These are phyloP conservation scores for Caenorhabditis sp. DNA, from an alignment of 2,888 invertebrate genomes.

Conservation along the genomic window DNA sequence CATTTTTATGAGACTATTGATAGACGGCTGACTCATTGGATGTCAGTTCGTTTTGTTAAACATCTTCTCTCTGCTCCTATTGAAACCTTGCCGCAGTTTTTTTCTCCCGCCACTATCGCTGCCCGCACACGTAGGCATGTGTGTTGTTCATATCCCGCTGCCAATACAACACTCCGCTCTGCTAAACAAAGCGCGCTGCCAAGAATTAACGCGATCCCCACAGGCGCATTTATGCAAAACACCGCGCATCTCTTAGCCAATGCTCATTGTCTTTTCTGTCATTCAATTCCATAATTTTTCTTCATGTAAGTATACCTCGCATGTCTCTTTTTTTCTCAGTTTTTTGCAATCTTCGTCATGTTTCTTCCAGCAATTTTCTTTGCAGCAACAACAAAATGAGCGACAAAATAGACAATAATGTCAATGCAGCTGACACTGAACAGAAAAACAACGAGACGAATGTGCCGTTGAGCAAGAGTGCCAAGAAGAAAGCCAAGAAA, in stretches of 20 bases:
- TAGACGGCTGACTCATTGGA: background rate
- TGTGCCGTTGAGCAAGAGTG: slow-evolving; percentile 32
- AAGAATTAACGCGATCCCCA: background rate
- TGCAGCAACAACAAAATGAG: slow-evolving; percentile 38
- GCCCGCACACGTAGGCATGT: slow-evolving; percentile 22
- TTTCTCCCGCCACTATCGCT: slow-evolving; percentile 6
- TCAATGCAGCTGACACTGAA: background rate
- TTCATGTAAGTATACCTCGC: slow-evolving; percentile 42
- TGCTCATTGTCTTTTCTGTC: slow-evolving; percentile 44
- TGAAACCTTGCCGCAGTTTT: background rate
- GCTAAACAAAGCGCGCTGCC: slow-evolving; percentile 30
- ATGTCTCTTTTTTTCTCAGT: slow-evolving; percentile 17
- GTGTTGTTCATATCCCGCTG: slow-evolving; percentile 11
- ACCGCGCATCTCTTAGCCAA: slow-evolving; percentile 24
- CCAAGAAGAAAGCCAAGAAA: slow-evolving; percentile 49
- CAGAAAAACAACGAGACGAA: slow-evolving; percentile 7
- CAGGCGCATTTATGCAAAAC: background rate
- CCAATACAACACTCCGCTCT: slow-evolving; percentile 33
- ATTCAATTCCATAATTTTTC: slow-evolving; percentile 25
- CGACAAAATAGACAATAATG: slow-evolving; percentile 10
- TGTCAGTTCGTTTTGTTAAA: background rate
- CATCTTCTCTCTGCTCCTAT: background rate
- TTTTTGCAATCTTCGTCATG: slow-evolving; percentile 5
- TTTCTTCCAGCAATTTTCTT: slow-evolving; percentile 7
- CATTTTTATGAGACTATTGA: background rate